These are phyloP conservation scores for Coccyzus lansbergi DNA, from an alignment of 2,797 vertebrate genomes.

Conservation along the genomic window DNA sequence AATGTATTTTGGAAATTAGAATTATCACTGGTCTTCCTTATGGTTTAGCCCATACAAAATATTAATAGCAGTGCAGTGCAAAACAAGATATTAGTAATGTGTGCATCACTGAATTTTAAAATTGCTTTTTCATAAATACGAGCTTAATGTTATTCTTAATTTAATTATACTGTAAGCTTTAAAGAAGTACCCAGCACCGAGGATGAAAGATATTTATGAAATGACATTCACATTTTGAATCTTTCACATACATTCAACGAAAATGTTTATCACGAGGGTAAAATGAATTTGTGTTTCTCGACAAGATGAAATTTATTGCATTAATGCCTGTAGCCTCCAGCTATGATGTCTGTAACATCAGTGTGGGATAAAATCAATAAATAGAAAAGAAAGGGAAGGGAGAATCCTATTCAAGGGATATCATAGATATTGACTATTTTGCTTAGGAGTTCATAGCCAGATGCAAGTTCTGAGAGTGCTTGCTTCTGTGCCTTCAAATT, in stretches of 20 bases:
- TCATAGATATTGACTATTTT: background rate
- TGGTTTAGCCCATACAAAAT: conserved; percentile 57
- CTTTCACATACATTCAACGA: background rate
- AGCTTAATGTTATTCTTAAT: conserved; percentile 61
- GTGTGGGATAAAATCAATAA: conserved; percentile 29
- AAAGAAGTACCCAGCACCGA: conserved; percentile 41
- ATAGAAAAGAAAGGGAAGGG: background rate
- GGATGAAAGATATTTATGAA: conserved; percentile 13
- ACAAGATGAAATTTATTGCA: background rate
- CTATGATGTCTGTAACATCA: background rate
- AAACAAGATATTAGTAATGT: conserved; percentile 64
- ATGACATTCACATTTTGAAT: conserved; percentile 45
- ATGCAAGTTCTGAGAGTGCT: background rate
- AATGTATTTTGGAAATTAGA: conserved; percentile 66
- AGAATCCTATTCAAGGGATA: background rate
- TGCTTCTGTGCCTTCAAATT: background rate
- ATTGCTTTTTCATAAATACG: conserved; percentile 67
- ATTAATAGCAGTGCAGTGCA: conserved; percentile 56
- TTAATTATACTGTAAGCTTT: conserved; percentile 66
- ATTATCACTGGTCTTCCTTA: conserved; percentile 66
- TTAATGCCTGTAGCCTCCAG: background rate
- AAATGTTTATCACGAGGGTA: conserved; percentile 7
- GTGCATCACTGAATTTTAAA: conserved; percentile 60
- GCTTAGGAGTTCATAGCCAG: background rate
- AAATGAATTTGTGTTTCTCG: background rate